phyloP scores from a whole-genome alignment of 2,888 invertebrate genomes.

The Amphipyra berbera region DNA sequence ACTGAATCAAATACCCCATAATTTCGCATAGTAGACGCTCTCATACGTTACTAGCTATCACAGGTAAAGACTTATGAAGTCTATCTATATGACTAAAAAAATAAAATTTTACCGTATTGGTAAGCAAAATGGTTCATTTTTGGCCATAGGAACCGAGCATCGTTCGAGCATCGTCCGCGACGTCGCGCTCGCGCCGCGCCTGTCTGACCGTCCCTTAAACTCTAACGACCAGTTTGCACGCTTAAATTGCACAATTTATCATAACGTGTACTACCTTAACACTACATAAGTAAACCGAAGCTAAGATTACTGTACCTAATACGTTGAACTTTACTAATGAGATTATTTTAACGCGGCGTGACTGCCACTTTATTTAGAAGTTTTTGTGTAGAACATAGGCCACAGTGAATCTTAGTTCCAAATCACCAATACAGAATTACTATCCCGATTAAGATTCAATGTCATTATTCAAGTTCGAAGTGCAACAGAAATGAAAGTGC shows the following conservation, averaged over 20 bases:
- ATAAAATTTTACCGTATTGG: too few relatives aligned
- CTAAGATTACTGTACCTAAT: conserved; percentile 16
- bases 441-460: neutral
- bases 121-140: too few relatives aligned
- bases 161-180: too few relatives aligned
- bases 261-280: conserved; percentile 28
- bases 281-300: conserved; percentile 9
- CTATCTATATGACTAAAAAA: too few relatives aligned
- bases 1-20: too few relatives aligned
- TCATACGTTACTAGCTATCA: too few relatives aligned
- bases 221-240: conserved; percentile 17
- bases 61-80: too few relatives aligned
- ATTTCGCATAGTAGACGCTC: too few relatives aligned
- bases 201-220: conserved; percentile 5
- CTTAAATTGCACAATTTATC: conserved; percentile 27
- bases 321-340: conserved; percentile 12
- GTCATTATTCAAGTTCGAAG: conserved; percentile 9
- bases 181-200: neutral
- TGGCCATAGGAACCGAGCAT: too few relatives aligned
- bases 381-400: neutral
- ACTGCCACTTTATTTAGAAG: too few relatives aligned
- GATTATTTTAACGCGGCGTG: neutral
- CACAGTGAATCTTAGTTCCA: neutral
- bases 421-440: neutral
- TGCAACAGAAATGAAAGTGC: conserved; percentile 18